Evolutionary conservation across 2,113 vertebrate genomes (phyloP).

Genomic region (Spea bombifrons): DNA sequence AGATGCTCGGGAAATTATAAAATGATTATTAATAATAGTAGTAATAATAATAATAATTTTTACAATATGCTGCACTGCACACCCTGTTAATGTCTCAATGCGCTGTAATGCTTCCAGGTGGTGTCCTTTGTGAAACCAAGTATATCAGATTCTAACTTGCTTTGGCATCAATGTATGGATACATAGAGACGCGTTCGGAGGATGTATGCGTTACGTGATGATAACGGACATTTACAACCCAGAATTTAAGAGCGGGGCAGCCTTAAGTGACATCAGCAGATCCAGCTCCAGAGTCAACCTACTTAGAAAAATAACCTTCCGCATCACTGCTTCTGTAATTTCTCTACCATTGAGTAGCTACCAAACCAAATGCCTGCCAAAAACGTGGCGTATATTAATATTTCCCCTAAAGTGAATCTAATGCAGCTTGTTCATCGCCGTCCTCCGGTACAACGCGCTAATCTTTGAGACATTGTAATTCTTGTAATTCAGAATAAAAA

Average conservation of each 20-base stretch:
- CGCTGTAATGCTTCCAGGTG: conserved; percentile 53
- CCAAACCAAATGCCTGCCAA: conserved; percentile 32
- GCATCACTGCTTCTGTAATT: conserved; percentile 54
- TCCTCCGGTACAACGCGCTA: too few relatives aligned
- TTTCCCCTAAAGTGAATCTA: conserved; percentile 37
- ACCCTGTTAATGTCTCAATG: conserved; percentile 42
- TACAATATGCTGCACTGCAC: conserved; percentile 37
- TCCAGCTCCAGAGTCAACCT: conserved; percentile 66
- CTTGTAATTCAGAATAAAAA: too few relatives aligned
- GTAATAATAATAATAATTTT: not conserved
- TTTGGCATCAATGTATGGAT: conserved; percentile 65
- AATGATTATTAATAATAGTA: not conserved
- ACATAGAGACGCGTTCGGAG: conserved; percentile 60
- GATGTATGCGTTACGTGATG: conserved; percentile 67
- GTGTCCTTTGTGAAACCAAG: conserved; percentile 62
- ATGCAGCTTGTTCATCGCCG: not conserved
- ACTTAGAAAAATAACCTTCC: conserved; percentile 61
- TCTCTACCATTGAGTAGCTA: conserved; percentile 54
- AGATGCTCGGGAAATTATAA: too few relatives aligned
- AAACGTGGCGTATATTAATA: conserved; percentile 38
- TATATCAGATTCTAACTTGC: conserved; percentile 63
- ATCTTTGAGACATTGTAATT: too few relatives aligned
- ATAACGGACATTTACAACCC: conserved; percentile 71
- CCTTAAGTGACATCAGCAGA: conserved; percentile 75
- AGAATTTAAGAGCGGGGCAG: conserved; percentile 67